These are phyloP conservation scores for Littorina saxatilis DNA, from an alignment of 1,140 invertebrate genomes.

Conservation along the genomic window DNA sequence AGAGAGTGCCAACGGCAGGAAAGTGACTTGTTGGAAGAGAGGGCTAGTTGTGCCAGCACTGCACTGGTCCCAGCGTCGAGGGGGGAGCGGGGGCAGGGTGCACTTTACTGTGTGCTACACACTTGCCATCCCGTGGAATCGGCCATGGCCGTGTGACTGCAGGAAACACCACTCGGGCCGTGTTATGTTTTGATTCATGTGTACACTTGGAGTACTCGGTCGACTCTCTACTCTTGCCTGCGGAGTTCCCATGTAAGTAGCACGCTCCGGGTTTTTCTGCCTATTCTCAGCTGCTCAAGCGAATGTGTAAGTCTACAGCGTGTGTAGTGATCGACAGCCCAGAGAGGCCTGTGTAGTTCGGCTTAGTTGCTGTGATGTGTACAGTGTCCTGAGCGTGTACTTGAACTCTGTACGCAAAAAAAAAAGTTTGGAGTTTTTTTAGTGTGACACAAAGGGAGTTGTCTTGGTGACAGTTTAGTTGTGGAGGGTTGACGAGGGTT, in stretches of 20 bases:
- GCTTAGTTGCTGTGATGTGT: too few species aligned
- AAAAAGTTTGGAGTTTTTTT: too few species aligned
- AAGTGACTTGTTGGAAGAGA: background rate
- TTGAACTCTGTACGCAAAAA: too few species aligned
- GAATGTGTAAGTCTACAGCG: too few species aligned
- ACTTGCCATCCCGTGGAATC: background rate
- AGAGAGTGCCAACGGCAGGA: conserved; percentile 5
- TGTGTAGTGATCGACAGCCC: too few species aligned
- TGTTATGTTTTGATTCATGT: conserved; percentile 12
- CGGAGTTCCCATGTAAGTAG: conserved; percentile 20
- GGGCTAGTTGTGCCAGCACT: background rate
- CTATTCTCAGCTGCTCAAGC: too few species aligned
- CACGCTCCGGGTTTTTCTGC: background rate
- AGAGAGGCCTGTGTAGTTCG: too few species aligned
- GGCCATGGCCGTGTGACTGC: background rate
- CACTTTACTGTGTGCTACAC: background rate
- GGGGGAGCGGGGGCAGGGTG: background rate
- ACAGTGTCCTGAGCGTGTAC: too few species aligned
- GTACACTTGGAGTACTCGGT: conserved; percentile 11
- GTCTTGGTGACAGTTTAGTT: too few species aligned
- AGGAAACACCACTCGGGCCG: background rate
- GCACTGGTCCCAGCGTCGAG: background rate
- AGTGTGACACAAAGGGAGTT: too few species aligned
- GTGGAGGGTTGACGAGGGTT: too few species aligned
- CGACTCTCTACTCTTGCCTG: conserved; percentile 13